Base-by-base conservation (phyloP, 2,797 vertebrate species). In the Oryzias dopingdopingensis region DNA sequence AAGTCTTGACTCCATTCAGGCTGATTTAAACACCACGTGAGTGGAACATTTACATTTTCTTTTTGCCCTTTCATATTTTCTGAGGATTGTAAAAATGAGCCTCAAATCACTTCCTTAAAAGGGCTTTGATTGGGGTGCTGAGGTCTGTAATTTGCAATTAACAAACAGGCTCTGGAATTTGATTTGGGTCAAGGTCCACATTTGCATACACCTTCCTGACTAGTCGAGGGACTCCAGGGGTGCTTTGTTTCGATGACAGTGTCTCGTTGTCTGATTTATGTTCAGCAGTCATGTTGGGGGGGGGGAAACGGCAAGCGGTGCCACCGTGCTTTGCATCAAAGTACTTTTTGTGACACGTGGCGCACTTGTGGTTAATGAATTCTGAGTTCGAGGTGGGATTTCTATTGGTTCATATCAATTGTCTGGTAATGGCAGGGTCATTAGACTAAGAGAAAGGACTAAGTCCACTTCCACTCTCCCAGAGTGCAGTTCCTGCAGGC, bases 141-240 rank as follows among this genome's bases (percentile, higher is more conserved):
- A 76, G 90, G 91, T 92, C 91, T 88, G 86, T 92, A 91, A 91
- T 93, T 91, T 92, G 91, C 90, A 93, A 93, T 93, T 92, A 93
- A 90, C 87, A 62, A 88, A 87, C 68, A 70, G 81, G 90, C 89
- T 89, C 84, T 76, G 85, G 85, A 89, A 91, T 92, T 92, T 90
- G 90, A 91, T 90, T 91, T 82, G 86, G 90, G 92, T 91, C 89
- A 89, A 91, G 89, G 89, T 91, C 86, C 74, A 81, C 65, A 91
- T 92, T 91, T 92, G 84, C 91, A 92, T 92, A 82, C 83, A 72
- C 70, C 77, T 83, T 83, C 77, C 79, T 82, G 72, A 84, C 83
- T 82, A 77, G 81, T 62, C 65, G 67, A 85, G 81, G 67, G 86
- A 89, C 85, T 90, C 79, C 67, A 76, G 76, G 81, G 83, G 79